Conservation (phyloP, 1,140 invertebrate genomes). For the Pomacea maculata region DNA sequence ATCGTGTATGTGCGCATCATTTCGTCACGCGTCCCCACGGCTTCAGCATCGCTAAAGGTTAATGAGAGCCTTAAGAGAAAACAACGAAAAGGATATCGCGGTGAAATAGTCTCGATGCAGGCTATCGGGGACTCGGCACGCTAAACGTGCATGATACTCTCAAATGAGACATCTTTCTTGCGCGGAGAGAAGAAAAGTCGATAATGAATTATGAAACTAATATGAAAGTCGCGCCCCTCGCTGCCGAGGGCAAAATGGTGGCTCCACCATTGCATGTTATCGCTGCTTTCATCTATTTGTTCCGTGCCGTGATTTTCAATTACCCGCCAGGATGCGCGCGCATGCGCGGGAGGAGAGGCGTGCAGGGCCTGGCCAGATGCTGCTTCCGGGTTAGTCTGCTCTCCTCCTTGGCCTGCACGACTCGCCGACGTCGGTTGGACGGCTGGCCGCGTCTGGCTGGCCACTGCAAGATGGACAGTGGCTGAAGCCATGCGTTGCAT, state of each 20-base stretch:
- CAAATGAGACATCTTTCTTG: slow-evolving; percentile 26
- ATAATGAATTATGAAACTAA: slow-evolving; percentile 29
- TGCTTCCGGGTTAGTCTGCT: too few species aligned
- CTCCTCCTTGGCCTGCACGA: too few species aligned
- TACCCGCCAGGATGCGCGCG: slow-evolving; percentile 26
- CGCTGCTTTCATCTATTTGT: slow-evolving; percentile 27
- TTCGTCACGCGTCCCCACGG: neutral
- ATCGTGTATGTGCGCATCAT: slow-evolving; percentile 21
- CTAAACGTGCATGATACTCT: slow-evolving; percentile 6
- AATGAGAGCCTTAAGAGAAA: slow-evolving; percentile 9
- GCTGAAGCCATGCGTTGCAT: too few species aligned
- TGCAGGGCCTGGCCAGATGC: too few species aligned
- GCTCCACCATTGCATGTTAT: slow-evolving; percentile 27
- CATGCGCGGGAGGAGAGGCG: slow-evolving; percentile 13
- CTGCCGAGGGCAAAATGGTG: neutral
- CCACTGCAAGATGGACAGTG: too few species aligned
- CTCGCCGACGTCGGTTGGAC: too few species aligned
- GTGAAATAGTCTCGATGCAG: neutral
- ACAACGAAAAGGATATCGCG: neutral
- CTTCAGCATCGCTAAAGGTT: slow-evolving; percentile 11
- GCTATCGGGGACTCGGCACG: slow-evolving; percentile 18
- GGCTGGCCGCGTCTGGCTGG: too few species aligned
- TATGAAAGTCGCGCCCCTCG: slow-evolving; percentile 21
- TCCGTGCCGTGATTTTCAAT: slow-evolving; percentile 28
- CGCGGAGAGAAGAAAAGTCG: slow-evolving; percentile 19